These are phyloP conservation scores for Atherix ibis DNA, from an alignment of 2,888 invertebrate genomes.

Conservation along the genomic window DNA sequence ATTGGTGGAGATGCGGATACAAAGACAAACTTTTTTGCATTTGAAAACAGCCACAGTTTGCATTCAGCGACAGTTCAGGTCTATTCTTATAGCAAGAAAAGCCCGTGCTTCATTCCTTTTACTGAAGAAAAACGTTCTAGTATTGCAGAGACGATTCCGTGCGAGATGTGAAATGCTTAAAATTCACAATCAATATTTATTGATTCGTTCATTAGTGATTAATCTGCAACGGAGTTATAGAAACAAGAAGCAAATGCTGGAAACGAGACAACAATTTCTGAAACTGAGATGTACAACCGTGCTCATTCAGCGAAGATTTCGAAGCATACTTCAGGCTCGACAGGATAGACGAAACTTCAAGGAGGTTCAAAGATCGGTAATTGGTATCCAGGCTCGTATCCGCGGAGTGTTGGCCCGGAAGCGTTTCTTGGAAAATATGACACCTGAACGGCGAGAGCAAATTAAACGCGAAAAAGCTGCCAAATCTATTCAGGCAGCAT, in stretches of 20 bases:
- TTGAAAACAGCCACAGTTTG: conserved; percentile 15
- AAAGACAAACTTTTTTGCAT: conserved; percentile 15
- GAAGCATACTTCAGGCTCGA: conserved; percentile 30
- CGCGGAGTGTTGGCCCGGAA: conserved; percentile 38
- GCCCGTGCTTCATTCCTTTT: not conserved
- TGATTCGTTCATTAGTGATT: conserved; percentile 13
- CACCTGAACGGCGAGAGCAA: conserved; percentile 33
- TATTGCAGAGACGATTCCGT: conserved; percentile 29
- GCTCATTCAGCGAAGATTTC: conserved; percentile 29
- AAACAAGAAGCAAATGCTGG: conserved; percentile 21
- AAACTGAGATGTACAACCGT: conserved; percentile 16
- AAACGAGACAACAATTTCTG: conserved; percentile 14
- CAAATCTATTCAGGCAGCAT: conserved; percentile 45
- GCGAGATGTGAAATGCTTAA: conserved; percentile 11
- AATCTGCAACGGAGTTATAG: conserved; percentile 19
- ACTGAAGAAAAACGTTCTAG: conserved; percentile 13
- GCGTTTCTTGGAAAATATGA: conserved; percentile 33
- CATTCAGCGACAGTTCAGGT: conserved; percentile 28
- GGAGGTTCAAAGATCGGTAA: conserved; percentile 16
- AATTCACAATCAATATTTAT: conserved; percentile 16
- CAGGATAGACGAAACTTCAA: conserved; percentile 21
- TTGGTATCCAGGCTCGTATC: conserved; percentile 30
- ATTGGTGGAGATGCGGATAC: conserved; percentile 17
- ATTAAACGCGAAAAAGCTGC: conserved; percentile 37
- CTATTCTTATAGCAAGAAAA: conserved; percentile 4